These are phyloP conservation scores for Cherax quadricarinatus DNA, from an alignment of 1,140 invertebrate species.

Conservation along the genomic window DNA sequence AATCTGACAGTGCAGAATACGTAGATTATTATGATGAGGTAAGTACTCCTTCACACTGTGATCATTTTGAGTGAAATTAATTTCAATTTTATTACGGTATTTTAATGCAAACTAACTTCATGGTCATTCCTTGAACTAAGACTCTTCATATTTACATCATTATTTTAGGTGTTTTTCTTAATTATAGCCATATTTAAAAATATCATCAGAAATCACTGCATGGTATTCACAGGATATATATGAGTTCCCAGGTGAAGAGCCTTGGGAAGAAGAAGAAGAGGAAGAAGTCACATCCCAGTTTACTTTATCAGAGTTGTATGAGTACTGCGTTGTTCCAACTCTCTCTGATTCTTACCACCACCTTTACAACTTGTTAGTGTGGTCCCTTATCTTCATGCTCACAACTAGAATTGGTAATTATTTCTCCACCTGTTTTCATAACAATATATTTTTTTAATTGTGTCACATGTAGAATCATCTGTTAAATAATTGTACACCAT, in stretches of 20 bases:
- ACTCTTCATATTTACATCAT: background rate
- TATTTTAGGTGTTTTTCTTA: background rate
- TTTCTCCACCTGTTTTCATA: background rate
- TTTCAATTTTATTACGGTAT: background rate
- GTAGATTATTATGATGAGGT: slow-evolving; percentile 50
- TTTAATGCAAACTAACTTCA: background rate
- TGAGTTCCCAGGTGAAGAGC: slow-evolving; percentile 38
- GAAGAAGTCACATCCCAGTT: slow-evolving; percentile 33
- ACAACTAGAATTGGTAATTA: slow-evolving; percentile 52
- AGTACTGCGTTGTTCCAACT: slow-evolving; percentile 57
- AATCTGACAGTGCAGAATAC: slow-evolving; percentile 15
- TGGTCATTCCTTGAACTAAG: background rate
- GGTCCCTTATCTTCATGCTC: slow-evolving; percentile 37
- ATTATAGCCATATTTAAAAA: background rate
- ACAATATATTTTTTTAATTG: background rate
- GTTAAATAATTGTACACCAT: too few relatives aligned
- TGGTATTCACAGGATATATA: slow-evolving; percentile 44
- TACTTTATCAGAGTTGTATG: slow-evolving; percentile 49
- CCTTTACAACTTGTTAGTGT: slow-evolving; percentile 41
- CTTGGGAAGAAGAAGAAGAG: slow-evolving; percentile 28
- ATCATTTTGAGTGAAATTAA: background rate
- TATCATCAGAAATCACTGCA: background rate
- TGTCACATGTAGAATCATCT: background rate
- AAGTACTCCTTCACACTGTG: background rate
- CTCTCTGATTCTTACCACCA: slow-evolving; percentile 40